Conservation (phyloP, 2,888 invertebrate genomes). For the Proisotoma minuta region DNA sequence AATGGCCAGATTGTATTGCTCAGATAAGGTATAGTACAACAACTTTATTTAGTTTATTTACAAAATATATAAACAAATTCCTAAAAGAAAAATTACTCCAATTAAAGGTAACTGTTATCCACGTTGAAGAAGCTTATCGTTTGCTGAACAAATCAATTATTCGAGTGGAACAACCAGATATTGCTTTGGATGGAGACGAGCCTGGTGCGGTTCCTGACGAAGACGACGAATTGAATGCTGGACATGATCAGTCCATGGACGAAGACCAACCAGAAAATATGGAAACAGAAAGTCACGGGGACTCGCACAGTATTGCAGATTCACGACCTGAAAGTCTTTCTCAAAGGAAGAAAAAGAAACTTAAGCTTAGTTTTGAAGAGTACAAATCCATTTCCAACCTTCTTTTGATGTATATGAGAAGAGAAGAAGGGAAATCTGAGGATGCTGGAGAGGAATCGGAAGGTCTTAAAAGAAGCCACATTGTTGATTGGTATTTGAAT, state of each 20-base stretch:
- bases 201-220: slow-evolving; percentile 57
- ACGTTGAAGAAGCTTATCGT: slow-evolving; percentile 86
- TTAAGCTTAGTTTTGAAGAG: slow-evolving; percentile 78
- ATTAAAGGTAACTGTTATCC: slow-evolving; percentile 64
- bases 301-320: slow-evolving; percentile 9
- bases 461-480: slow-evolving; percentile 64
- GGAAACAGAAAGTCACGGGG: slow-evolving; percentile 21
- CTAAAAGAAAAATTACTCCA: slow-evolving; percentile 9
- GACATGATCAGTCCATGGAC: slow-evolving; percentile 13
- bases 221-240: slow-evolving; percentile 46
- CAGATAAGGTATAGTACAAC: slow-evolving; percentile 63
- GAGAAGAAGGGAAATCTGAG: slow-evolving; percentile 62
- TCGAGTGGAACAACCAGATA: slow-evolving; percentile 95
- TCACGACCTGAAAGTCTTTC: neutral
- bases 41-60: neutral
- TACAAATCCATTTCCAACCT: slow-evolving; percentile 89
- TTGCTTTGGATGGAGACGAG: slow-evolving; percentile 72
- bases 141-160: slow-evolving; percentile 94
- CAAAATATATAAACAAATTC: slow-evolving; percentile 16
- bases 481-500: slow-evolving; percentile 90
- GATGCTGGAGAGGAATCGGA: slow-evolving; percentile 48
- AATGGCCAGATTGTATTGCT: slow-evolving; percentile 92
- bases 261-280: slow-evolving; percentile 44
- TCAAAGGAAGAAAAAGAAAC: slow-evolving; percentile 55
- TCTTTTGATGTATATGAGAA: slow-evolving; percentile 82